These are phyloP conservation scores for Himantopus leucocephalus DNA, from an alignment of 2,113 vertebrate genomes.

Conservation along the genomic window DNA sequence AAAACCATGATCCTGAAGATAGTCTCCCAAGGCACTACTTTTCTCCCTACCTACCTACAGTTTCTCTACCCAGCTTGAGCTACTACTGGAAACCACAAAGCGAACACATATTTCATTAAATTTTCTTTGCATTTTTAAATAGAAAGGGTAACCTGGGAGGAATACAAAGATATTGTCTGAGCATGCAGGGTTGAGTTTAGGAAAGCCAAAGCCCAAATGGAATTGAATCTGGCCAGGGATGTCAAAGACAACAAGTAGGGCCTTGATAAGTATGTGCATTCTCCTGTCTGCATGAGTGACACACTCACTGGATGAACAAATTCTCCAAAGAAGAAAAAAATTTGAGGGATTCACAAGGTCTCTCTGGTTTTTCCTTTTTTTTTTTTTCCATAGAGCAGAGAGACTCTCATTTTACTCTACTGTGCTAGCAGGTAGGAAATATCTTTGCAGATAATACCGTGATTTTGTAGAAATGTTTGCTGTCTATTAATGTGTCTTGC, in stretches of 20 bases:
- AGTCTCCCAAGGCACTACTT: not conserved
- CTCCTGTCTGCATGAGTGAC: too few relatives aligned
- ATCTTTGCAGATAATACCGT: not conserved
- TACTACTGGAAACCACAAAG: not conserved
- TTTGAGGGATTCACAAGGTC: not conserved
- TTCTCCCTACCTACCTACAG: not conserved
- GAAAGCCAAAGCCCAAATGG: not conserved
- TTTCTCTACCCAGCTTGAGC: not conserved
- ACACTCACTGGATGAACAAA: not conserved
- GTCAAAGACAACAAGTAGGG: not conserved
- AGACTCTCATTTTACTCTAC: not conserved
- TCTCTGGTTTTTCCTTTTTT: accelerated
- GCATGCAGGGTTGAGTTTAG: not conserved
- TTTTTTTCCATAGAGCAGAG: not conserved
- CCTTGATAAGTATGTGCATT: not conserved
- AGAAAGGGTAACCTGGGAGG: accelerated
- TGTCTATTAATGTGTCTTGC: not conserved
- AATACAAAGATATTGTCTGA: not conserved
- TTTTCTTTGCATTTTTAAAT: not conserved
- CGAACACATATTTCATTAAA: not conserved
- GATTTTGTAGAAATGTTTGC: not conserved
- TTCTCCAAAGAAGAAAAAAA: not conserved
- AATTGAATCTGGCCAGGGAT: not conserved
- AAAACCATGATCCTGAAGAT: not conserved
- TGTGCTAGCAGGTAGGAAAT: not conserved